Evolutionary conservation across 2,888 invertebrate genomes (phyloP), one percentile per base, ranked within the genome.

Genomic region (Nomada flava): DNA sequence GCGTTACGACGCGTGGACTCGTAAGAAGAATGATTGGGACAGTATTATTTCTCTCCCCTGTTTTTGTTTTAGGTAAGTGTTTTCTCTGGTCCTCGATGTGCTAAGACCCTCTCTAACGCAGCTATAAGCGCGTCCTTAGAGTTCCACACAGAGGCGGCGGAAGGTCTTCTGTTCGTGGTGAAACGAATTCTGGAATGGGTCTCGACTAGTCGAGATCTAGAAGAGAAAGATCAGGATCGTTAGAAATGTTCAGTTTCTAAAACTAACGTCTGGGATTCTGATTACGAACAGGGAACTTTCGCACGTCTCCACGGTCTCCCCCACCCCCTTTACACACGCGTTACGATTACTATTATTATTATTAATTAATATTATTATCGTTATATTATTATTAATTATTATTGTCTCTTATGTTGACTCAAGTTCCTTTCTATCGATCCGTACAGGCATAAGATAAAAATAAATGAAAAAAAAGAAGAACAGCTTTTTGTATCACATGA

Each of bases 371-470:
- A 55, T 59, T 77, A 72, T 72, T 72, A 65, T 53, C 42, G 42
- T 85, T 44, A 36, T 36, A 74, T 23, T 53, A 47, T 64, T 71
- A 55, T 65, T 76, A 36, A 69, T 55, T 63, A 69, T 82, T 72
- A 42, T 71, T 55, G 80, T 71, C 67, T 79, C 70, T 85, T 84
- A 89, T 67, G 81, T 88, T 79, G 47, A 76, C 57, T 77, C 84
- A 85, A 90, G 89, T 90, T 91, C 89, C 90, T 89, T 90, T 88
- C 26, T 70, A 76, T 88, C 88, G 84, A 88, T 86, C 86, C 80
- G 85, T 88, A 86, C 86, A 82, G 88, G 87, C 64, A 81, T 70
- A 59, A 75, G 67, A 77, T 67, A 62, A 75, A 76, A 82, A 76
- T 63, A 72, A 78, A 74, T 36, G 47, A 47, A 72, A 69, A 69